Percentiles rank a stretch among this genome's conserved stretches.
Evolutionary conservation across 2,888 invertebrate genomes (phyloP).

Genomic region (Caenorhabditis sp.): DNA sequence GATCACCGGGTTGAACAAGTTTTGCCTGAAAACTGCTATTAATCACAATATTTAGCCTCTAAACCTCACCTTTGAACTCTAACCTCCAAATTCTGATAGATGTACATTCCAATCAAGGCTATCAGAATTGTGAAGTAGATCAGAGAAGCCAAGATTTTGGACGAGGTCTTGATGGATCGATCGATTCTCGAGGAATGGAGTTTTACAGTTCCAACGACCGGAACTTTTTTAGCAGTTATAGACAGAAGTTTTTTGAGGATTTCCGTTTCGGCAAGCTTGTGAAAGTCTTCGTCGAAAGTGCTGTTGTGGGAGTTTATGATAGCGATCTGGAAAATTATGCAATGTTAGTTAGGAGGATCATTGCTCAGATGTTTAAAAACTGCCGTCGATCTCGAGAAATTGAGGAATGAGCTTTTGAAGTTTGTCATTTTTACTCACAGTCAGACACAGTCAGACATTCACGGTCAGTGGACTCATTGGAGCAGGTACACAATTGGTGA

Average conservation of each 20-base stretch:
- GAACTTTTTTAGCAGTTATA: background rate
- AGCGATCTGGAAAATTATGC: slow-evolving; percentile 7
- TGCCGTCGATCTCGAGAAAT: too few relatives aligned
- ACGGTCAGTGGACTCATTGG: too few relatives aligned
- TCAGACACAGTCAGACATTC: too few relatives aligned
- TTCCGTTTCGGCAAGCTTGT: background rate
- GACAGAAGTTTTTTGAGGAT: slow-evolving; percentile 20
- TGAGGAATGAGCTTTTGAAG: too few relatives aligned
- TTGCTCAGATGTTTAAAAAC: too few relatives aligned
- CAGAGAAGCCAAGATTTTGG: slow-evolving; percentile 25
- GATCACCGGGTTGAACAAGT: slow-evolving; percentile 20
- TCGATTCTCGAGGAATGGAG: slow-evolving; percentile 33
- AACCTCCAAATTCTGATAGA: slow-evolving; percentile 19
- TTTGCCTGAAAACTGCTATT: slow-evolving; percentile 38
- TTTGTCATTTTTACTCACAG: too few relatives aligned
- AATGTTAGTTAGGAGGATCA: background rate
- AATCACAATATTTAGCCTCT: too few relatives aligned
- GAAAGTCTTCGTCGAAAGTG: slow-evolving; percentile 29
- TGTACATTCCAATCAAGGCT: slow-evolving; percentile 12
- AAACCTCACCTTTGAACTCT: slow-evolving; percentile 20
- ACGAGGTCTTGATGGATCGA: slow-evolving; percentile 5
- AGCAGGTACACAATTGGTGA: too few relatives aligned
- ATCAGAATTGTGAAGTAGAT: slow-evolving; percentile 42
- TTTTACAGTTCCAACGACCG: slow-evolving; percentile 4
- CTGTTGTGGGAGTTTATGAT: background rate